phyloP scores from a whole-genome alignment of 2,113 vertebrate genomes.

The Salvelinus namaycush region DNA sequence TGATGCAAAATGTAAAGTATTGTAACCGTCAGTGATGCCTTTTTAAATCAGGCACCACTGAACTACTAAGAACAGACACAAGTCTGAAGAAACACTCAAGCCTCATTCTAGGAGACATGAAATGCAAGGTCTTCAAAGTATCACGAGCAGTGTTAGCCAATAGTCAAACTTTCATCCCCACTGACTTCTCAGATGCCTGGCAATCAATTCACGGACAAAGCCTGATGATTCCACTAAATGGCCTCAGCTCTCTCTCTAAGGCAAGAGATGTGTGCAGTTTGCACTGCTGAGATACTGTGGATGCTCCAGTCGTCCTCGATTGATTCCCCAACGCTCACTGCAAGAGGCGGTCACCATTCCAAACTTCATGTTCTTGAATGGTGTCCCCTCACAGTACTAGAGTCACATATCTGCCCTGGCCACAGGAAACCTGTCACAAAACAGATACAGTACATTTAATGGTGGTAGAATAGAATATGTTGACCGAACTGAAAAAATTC shows the following conservation, averaged over 20 bases:
- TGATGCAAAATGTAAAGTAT: slow-evolving; percentile 36
- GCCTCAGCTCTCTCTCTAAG: neutral
- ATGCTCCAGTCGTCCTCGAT: slow-evolving; percentile 16
- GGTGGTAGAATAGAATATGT: too few species aligned
- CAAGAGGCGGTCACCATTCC: slow-evolving; percentile 40
- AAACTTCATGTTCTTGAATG: slow-evolving; percentile 62
- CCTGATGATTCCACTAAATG: slow-evolving; percentile 22
- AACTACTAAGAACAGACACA: slow-evolving; percentile 6
- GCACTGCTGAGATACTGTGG: slow-evolving; percentile 22
- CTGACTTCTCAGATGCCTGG: neutral
- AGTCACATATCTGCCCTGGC: slow-evolving; percentile 68
- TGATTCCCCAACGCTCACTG: slow-evolving; percentile 31
- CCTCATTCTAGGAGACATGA: slow-evolving; percentile 33
- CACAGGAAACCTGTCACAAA: slow-evolving; percentile 65
- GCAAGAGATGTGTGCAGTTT: too few species aligned
- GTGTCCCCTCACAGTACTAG: slow-evolving; percentile 52
- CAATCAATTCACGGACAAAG: slow-evolving; percentile 32
- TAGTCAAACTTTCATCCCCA: neutral
- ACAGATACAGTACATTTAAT: too few species aligned
- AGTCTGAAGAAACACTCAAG: slow-evolving; percentile 15
- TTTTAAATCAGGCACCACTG: neutral
- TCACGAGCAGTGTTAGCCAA: slow-evolving; percentile 8
- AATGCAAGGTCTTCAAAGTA: neutral
- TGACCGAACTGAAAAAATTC: too few species aligned
- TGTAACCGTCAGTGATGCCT: slow-evolving; percentile 38